Evolutionary conservation across 2,888 invertebrate genomes (phyloP).

Genomic region (Apoda limacodes): DNA sequence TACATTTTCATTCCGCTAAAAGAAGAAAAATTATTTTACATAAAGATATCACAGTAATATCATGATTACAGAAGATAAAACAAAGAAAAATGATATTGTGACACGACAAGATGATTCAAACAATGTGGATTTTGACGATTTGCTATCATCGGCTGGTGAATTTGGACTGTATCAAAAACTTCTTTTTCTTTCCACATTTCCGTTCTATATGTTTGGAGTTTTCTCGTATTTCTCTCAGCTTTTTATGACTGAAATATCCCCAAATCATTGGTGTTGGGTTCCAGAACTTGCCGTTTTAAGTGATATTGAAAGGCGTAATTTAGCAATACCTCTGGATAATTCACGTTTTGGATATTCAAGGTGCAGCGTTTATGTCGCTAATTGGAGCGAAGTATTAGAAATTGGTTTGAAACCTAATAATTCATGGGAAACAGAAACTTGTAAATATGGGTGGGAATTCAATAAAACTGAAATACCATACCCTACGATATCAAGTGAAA

Average conservation of each 20-base stretch:
- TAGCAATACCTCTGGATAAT: conserved; percentile 12
- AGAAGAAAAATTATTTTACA: no score
- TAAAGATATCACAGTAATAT: no score
- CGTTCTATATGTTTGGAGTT: conserved; percentile 32
- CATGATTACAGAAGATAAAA: no score
- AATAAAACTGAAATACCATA: conserved; percentile 43
- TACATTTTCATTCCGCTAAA: no score
- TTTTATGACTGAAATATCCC: conserved; percentile 34
- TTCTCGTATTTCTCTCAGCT: conserved; percentile 32
- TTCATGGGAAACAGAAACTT: conserved; percentile 31
- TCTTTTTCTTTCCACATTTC: conserved; percentile 29
- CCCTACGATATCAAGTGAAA: conserved; percentile 39
- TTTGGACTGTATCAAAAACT: conserved; percentile 31
- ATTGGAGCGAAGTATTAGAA: conserved; percentile 35
- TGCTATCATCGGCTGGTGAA: conserved; percentile 32
- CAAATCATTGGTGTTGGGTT: conserved; percentile 36
- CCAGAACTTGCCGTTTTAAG: conserved; percentile 33
- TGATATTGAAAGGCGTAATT: conserved; percentile 23
- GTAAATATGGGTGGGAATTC: conserved; percentile 44
- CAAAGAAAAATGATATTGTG: no score
- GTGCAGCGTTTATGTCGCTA: conserved; percentile 31
- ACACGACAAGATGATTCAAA: conserved; percentile 11
- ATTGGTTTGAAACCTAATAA: conserved; percentile 25
- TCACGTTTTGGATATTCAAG: conserved; percentile 36
- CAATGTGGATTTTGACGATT: conserved; percentile 30